Percentiles rank a stretch among this genome's conserved stretches.
phyloP scores from a whole-genome alignment of 37 sponge, comb jelly and placozoan genomes.

The Cliona cf. orientalis region DNA sequence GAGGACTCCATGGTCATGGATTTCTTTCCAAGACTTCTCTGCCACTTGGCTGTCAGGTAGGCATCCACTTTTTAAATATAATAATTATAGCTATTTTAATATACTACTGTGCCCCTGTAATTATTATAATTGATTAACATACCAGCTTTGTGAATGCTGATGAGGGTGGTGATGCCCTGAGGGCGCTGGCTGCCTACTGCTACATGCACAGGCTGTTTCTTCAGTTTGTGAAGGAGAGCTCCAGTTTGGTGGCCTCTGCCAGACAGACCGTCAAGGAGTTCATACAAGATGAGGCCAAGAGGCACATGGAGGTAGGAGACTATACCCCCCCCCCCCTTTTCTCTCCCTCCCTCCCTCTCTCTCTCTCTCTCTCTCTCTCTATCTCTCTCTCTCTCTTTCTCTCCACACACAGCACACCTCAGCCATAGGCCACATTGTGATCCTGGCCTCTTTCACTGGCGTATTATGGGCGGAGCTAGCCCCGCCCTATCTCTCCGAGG shows the following conservation, averaged over 20 bases:
- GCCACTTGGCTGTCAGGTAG: slow-evolving; percentile 48
- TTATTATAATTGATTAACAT: neutral
- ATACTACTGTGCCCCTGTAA: neutral
- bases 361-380: too few species aligned
- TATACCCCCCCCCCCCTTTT: too few species aligned
- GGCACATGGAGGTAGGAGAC: slow-evolving; percentile 27
- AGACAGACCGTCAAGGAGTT: slow-evolving; percentile 53
- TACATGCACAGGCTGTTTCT: slow-evolving; percentile 71
- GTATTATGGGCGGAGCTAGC: slow-evolving; percentile 50
- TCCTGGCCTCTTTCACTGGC: slow-evolving; percentile 33
- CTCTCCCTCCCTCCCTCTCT: too few species aligned
- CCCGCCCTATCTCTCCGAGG: slow-evolving; percentile 40
- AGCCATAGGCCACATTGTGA: slow-evolving; percentile 31
- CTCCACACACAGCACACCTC: slow-evolving; percentile 7
- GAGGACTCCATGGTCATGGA: slow-evolving; percentile 63
- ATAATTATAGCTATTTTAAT: neutral
- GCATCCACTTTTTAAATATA: too few species aligned
- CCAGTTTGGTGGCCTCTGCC: slow-evolving; percentile 17
- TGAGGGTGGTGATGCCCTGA: slow-evolving; percentile 52
- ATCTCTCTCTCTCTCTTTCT: too few species aligned
- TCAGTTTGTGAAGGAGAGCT: slow-evolving; percentile 22
- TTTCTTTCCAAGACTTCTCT: slow-evolving; percentile 63
- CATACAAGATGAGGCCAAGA: slow-evolving; percentile 30
- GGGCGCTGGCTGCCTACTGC: slow-evolving; percentile 49
- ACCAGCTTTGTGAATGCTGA: slow-evolving; percentile 23